Evolutionary conservation across 2,113 vertebrate genomes (phyloP).

Genomic region (Ochotona curzoniae): DNA sequence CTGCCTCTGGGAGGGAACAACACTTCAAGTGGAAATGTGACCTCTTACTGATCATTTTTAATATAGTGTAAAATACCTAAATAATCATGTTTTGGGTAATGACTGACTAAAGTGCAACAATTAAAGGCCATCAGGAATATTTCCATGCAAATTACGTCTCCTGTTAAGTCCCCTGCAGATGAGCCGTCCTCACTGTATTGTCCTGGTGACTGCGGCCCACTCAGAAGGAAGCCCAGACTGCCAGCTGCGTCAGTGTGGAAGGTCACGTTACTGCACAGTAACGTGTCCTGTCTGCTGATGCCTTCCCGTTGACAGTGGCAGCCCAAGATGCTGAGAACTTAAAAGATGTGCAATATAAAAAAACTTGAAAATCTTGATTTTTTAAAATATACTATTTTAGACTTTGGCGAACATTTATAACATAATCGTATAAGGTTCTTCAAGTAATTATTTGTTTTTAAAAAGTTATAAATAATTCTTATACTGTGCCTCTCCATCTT

Average conservation of each 20-base stretch:
- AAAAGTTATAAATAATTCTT: constrained; percentile 77
- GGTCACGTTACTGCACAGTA: no score
- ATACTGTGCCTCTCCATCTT: constrained; percentile 54
- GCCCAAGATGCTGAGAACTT: constrained; percentile 78
- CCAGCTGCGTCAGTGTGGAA: background rate
- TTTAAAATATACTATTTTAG: constrained; percentile 70
- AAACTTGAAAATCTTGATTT: constrained; percentile 83
- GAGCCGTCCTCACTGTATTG: background rate
- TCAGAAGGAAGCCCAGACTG: constrained; percentile 64
- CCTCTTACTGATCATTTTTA: background rate
- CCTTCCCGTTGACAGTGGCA: constrained; percentile 60
- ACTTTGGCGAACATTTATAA: no score
- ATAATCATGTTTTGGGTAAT: background rate
- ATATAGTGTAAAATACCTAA: background rate
- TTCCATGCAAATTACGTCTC: constrained; percentile 22
- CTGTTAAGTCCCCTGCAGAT: constrained; percentile 1
- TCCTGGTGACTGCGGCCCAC: constrained; percentile 61
- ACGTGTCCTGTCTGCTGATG: no score
- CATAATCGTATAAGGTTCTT: constrained; percentile 74
- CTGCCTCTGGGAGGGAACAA: background rate
- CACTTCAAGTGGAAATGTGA: background rate
- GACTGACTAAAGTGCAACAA: background rate
- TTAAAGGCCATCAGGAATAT: constrained; percentile 12
- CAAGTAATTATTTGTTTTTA: constrained; percentile 77
- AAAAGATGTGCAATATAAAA: constrained; percentile 82